Evolutionary conservation across 2,888 invertebrate genomes (phyloP).

Genomic region (Cantharis flavilabris): DNA sequence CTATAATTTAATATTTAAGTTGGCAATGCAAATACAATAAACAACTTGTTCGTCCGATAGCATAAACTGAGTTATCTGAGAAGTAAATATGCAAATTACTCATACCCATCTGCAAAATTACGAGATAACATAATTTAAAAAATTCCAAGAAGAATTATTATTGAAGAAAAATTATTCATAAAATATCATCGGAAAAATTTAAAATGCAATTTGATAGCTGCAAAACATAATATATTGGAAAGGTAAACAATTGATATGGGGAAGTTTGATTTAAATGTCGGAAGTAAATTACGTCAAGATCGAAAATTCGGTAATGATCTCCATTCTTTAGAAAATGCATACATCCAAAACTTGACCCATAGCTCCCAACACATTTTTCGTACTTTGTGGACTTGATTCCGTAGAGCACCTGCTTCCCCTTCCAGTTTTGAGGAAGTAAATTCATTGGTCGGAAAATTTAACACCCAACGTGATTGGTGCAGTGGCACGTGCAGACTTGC

Average conservation of each 20-base stretch:
- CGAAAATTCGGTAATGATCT: neutral
- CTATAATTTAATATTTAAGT: neutral
- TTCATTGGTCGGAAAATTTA: constrained; percentile 43
- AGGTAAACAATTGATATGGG: neutral
- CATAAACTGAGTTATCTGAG: neutral
- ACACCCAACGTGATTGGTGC: constrained; percentile 46
- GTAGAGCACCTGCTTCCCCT: constrained; percentile 53
- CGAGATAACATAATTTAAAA: neutral
- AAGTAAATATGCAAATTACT: neutral
- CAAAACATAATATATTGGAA: neutral
- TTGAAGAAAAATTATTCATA: neutral
- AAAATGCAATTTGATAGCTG: neutral
- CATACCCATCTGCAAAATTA: neutral
- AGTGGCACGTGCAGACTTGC: constrained; percentile 52
- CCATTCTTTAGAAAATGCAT: neutral
- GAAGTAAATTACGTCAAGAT: neutral
- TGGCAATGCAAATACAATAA: neutral
- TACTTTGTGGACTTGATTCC: constrained; percentile 30
- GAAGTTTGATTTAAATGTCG: neutral
- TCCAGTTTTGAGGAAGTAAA: constrained; percentile 32
- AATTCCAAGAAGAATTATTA: neutral
- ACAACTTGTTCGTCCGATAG: neutral
- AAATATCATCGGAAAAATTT: neutral
- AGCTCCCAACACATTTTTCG: constrained; percentile 19
- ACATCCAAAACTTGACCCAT: constrained; percentile 21